Evolutionary conservation across 1,140 invertebrate genomes (phyloP), one percentile per base, ranked within the genome.

Genomic region (Ganaspis sp.): DNA sequence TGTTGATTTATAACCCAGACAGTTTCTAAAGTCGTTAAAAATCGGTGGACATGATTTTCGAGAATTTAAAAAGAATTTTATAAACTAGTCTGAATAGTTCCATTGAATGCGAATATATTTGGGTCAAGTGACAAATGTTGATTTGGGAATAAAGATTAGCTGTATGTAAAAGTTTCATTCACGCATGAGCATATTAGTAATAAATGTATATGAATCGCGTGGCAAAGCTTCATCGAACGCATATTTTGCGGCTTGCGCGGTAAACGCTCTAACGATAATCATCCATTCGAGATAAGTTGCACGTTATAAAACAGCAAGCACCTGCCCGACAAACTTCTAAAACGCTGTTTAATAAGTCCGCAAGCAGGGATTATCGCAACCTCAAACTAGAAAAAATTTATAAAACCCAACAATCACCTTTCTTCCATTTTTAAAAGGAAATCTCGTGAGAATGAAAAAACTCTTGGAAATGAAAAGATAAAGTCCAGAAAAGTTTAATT

Each of bases 251-350:
- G 21, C 11, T 64, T 64, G 58, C 23, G 23, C 58, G 23, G 54
- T 64, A 64, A 64, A 26, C 54, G 23, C 29, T 26, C 21, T 79
- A 58, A 21, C 37, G 77, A 79, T 76, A n/a, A 73, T 70, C 40
- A 64, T 64, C 58, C 58, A 12, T 34, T 11, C 11, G 1, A 23
- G 70, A 76, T 73, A 79, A 76, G 23, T 49, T 17, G 42, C 17
- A 21, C 70, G 19, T 54, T 72, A 78, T 75, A 40, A 72, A 72
- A 19, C 38, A 38, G 53, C 69, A 29, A 26, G 70, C 42, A 23
- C 73, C 19, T 8, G 38, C 12, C 1, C 21, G 45, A 23, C 37
- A 45, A 64, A 78, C 45, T 72, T 70, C 17, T 42, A 4, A 38
- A 69, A 15, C 6, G 53, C 12, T 9, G 34, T n/a, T 38, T 74